Percentiles rank a stretch among this genome's conserved stretches.
phyloP scores from a whole-genome alignment of 2,113 vertebrate genomes.

The Pica pica region DNA sequence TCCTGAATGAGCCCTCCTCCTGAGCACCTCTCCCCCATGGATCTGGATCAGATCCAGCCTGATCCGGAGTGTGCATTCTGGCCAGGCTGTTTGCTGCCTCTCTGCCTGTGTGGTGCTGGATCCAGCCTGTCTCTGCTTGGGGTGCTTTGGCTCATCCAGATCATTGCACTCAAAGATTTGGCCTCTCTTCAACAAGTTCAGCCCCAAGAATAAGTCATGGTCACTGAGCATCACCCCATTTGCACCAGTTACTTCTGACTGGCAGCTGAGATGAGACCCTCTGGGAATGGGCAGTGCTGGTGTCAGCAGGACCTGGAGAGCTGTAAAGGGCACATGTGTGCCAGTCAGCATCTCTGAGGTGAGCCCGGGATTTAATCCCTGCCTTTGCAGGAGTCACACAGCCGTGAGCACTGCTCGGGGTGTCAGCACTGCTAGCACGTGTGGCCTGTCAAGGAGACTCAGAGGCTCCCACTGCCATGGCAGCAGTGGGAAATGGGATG shows the following conservation, averaged over 20 bases:
- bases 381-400: neutral
- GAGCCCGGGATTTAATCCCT: neutral
- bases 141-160: neutral
- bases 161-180: neutral
- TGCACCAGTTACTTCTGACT: neutral
- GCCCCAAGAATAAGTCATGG: neutral
- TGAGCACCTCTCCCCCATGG: neutral
- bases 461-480: neutral
- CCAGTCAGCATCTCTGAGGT: neutral
- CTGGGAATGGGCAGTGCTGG: neutral
- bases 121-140: neutral
- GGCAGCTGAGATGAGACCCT: neutral
- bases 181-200: neutral
- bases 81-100: neutral
- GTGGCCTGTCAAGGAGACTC: neutral
- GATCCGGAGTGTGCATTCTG: neutral
- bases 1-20: neutral
- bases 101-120: neutral
- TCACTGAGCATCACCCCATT: fast-evolving
- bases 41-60: neutral
- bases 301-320: neutral
- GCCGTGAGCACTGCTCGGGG: neutral
- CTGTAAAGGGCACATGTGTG: neutral
- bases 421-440: fast-evolving
- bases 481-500: neutral